Conservation (phyloP, 2,888 invertebrate species). For the Latrodectus elegans region DNA sequence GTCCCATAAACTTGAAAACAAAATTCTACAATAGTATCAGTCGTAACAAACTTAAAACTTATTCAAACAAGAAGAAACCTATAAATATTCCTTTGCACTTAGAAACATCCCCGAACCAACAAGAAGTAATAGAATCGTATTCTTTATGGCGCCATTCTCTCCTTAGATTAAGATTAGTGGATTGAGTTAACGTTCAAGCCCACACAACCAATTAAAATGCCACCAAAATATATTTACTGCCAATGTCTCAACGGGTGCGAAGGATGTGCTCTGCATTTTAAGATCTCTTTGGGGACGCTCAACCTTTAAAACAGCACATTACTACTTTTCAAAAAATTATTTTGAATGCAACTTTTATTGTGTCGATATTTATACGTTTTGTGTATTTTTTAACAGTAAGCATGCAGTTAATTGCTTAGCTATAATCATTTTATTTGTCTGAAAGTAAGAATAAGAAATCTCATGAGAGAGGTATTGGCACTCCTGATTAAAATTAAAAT, state of each 20-base stretch:
- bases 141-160: slow-evolving; percentile 41
- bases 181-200: slow-evolving; percentile 52
- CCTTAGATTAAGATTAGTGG: slow-evolving; percentile 48
- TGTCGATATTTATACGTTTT: not conserved
- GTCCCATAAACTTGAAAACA: no score
- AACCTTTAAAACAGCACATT: not conserved
- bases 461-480: no score
- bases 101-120: slow-evolving; percentile 23
- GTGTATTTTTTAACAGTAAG: not conserved
- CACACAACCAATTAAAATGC: slow-evolving; percentile 53
- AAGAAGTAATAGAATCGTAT: slow-evolving; percentile 25
- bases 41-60: no score
- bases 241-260: not conserved
- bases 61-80: not conserved
- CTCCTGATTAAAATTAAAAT: no score
- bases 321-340: slow-evolving; percentile 19
- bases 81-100: slow-evolving; percentile 8
- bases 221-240: slow-evolving; percentile 52
- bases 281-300: slow-evolving; percentile 22
- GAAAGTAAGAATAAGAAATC: no score
- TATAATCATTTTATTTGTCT: no score
- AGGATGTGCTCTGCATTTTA: slow-evolving; percentile 31
- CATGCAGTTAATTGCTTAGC: not conserved
- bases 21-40: no score
- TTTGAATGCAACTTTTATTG: not conserved